These are phyloP conservation scores for Micropoecilia bifurca DNA, from an alignment of 2,797 vertebrate genomes.

Conservation along the genomic window DNA sequence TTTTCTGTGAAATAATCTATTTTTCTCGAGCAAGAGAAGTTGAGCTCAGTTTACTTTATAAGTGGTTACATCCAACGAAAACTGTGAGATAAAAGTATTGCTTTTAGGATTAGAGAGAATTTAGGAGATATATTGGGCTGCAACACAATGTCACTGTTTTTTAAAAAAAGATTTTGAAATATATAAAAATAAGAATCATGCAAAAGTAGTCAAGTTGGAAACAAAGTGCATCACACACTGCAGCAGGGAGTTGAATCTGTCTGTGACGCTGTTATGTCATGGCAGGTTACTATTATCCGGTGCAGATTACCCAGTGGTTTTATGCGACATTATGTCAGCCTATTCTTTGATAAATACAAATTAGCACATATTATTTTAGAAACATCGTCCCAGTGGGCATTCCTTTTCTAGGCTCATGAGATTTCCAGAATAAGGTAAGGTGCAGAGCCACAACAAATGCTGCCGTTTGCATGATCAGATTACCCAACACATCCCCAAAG, in stretches of 20 bases:
- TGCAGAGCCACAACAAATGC: constrained; percentile 10
- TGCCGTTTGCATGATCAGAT: constrained; percentile 25
- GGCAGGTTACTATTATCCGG: neutral
- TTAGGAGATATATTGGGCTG: neutral
- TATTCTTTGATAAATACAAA: constrained; percentile 12
- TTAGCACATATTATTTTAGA: constrained; percentile 31
- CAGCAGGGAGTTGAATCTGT: constrained; percentile 10
- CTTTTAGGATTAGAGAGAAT: neutral
- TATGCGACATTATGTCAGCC: neutral
- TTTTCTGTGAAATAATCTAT: neutral
- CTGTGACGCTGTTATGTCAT: neutral
- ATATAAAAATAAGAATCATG: neutral
- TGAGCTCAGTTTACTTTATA: neutral
- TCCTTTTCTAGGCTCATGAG: constrained; percentile 25
- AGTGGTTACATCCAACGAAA: neutral
- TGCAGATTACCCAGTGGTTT: constrained; percentile 9
- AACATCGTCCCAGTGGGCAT: constrained; percentile 49
- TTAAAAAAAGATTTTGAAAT: neutral
- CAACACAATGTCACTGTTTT: neutral
- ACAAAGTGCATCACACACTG: constrained; percentile 13
- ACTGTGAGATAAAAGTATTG: neutral
- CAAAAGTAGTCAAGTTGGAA: neutral
- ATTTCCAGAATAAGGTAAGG: constrained; percentile 19
- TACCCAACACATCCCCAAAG: constrained; percentile 24
- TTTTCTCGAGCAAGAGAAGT: neutral